Evolutionary conservation across 2,113 vertebrate species (phyloP).

Genomic region (Prietella phreatophila): DNA sequence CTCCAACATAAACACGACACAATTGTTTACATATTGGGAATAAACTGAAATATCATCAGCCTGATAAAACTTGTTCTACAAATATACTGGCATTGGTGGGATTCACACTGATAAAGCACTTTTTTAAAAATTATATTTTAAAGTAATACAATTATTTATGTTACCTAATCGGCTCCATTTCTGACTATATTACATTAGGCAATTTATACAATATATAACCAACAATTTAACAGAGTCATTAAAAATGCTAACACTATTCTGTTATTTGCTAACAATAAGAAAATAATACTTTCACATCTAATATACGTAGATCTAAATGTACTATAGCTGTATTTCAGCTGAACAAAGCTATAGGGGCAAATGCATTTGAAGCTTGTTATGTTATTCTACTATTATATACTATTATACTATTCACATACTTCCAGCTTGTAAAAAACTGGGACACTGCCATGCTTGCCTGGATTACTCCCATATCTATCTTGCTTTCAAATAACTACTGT

Average conservation of each 20-base stretch:
- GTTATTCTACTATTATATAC: too few relatives aligned
- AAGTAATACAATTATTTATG: neutral
- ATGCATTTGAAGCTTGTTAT: neutral
- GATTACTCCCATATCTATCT: neutral
- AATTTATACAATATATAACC: neutral
- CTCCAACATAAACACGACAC: neutral
- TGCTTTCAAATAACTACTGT: neutral
- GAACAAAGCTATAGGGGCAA: neutral
- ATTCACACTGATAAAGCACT: neutral
- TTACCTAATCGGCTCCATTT: neutral
- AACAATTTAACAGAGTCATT: neutral
- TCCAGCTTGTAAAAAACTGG: neutral
- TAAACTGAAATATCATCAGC: neutral
- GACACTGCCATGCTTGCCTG: neutral
- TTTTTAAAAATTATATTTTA: neutral
- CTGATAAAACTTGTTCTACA: neutral
- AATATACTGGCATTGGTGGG: neutral
- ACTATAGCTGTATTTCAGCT: neutral
- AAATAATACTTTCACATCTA: neutral
- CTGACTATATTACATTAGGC: neutral
- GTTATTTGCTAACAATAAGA: neutral
- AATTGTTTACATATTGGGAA: neutral
- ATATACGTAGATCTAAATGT: neutral
- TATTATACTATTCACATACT: neutral
- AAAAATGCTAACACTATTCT: neutral